Percentiles rank a stretch among this genome's conserved stretches.
phyloP scores from a whole-genome alignment of 2,888 invertebrate species.

The Seladonia tumulorum region DNA sequence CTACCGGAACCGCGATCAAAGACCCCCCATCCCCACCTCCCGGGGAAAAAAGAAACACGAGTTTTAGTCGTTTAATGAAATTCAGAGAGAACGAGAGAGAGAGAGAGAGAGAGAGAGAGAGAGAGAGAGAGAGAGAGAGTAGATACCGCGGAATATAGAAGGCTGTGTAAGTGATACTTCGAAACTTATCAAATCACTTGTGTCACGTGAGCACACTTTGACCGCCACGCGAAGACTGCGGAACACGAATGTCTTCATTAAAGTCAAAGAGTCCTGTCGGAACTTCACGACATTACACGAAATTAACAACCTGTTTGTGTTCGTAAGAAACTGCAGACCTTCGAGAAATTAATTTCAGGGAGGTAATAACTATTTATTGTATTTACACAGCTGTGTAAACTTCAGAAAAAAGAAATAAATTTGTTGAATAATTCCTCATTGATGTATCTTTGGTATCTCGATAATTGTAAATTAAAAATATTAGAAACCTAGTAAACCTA shows the following conservation, averaged over 20 bases:
- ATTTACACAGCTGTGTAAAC: neutral
- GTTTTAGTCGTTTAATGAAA: slow-evolving; percentile 37
- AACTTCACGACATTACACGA: neutral
- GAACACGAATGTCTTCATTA: slow-evolving; percentile 6
- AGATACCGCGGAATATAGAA: slow-evolving; percentile 12
- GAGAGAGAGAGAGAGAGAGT: neutral
- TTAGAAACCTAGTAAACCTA: no score
- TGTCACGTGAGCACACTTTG: slow-evolving; percentile 34
- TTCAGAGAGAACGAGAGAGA: no score
- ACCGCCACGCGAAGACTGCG: slow-evolving; percentile 5
- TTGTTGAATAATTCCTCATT: no score
- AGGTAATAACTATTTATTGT: neutral
- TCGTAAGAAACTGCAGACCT: no score
- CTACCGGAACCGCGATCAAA: slow-evolving; percentile 20
- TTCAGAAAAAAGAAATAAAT: neutral
- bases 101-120: neutral
- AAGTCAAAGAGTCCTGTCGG: no score
- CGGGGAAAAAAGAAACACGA: slow-evolving; percentile 7
- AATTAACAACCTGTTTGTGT: neutral
- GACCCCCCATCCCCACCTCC: neutral
- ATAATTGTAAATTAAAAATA: no score
- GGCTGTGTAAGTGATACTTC: slow-evolving; percentile 32
- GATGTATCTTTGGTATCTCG: no score
- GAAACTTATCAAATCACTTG: slow-evolving; percentile 38
- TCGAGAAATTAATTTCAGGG: neutral